Evolutionary conservation across 2,113 vertebrate species (phyloP).

Genomic region (Charina bottae): DNA sequence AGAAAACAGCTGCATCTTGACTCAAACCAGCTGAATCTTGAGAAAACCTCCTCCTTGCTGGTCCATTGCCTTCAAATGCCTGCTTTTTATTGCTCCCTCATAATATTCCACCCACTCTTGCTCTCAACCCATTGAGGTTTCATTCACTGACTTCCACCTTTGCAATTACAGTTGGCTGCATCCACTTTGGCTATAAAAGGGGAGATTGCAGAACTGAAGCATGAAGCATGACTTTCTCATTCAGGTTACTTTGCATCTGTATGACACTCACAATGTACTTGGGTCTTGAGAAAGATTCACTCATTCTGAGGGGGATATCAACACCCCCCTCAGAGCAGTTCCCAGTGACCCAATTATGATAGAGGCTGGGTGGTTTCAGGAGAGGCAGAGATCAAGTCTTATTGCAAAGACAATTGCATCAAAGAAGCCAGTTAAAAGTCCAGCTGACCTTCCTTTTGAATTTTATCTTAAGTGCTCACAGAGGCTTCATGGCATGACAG

Average conservation of each 20-base stretch:
- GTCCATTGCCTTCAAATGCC: not conserved
- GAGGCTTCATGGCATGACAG: constrained; percentile 21
- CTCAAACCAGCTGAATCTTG: not conserved
- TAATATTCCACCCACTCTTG: constrained; percentile 10
- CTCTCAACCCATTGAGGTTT: not conserved
- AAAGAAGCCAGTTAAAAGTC: constrained; percentile 46
- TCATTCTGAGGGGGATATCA: constrained; percentile 42
- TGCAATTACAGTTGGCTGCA: constrained; percentile 38
- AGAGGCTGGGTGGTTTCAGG: not conserved
- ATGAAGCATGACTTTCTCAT: not conserved
- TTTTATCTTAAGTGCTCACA: constrained; percentile 53
- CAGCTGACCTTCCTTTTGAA: constrained; percentile 43
- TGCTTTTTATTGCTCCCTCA: not conserved
- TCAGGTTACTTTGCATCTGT: constrained; percentile 12
- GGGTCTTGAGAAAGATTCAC: constrained; percentile 38
- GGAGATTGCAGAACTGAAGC: not conserved
- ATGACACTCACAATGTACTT: constrained; percentile 38
- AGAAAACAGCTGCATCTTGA: not conserved
- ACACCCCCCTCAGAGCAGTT: constrained; percentile 47
- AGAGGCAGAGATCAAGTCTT: constrained; percentile 45
- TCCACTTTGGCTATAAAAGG: constrained; percentile 28
- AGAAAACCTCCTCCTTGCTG: not conserved
- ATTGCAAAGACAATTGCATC: constrained; percentile 49
- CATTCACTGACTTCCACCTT: constrained; percentile 16
- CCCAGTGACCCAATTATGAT: constrained; percentile 11